Conservation (phyloP, 2,888 invertebrate genomes). For the Metopia argyrocephala region DNA sequence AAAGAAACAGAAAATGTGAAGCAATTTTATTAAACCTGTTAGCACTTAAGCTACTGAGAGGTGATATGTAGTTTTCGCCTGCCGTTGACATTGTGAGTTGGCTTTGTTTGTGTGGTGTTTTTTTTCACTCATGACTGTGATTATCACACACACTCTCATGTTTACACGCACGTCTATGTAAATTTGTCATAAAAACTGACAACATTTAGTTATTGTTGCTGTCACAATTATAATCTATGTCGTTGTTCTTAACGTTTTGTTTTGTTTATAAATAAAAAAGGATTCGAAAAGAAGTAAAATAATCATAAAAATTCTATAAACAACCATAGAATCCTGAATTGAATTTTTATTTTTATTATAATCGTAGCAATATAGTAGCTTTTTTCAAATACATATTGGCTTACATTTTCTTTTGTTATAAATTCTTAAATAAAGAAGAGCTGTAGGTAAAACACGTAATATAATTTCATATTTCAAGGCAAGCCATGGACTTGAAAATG, state of each 20-base stretch:
- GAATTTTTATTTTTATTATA: conserved; percentile 75
- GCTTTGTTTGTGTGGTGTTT: background rate
- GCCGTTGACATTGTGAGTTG: conserved; percentile 19
- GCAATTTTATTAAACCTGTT: conserved; percentile 2
- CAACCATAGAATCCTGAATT: conserved; percentile 74
- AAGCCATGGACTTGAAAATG: too few relatives aligned
- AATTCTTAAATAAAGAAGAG: too few relatives aligned
- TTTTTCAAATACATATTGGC: conserved; percentile 66
- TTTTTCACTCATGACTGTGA: conserved; percentile 51
- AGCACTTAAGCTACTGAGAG: background rate
- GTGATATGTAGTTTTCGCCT: background rate
- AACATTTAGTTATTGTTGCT: conserved; percentile 46
- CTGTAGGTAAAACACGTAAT: too few relatives aligned
- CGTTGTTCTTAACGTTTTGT: background rate
- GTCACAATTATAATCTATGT: conserved; percentile 2
- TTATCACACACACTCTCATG: conserved; percentile 46
- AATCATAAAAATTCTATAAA: conserved; percentile 75
- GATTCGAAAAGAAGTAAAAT: conserved; percentile 73
- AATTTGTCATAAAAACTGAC: conserved; percentile 68
- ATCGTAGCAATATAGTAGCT: conserved; percentile 70
- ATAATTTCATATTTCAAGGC: too few relatives aligned
- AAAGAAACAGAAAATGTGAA: background rate
- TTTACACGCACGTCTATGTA: conserved; percentile 69
- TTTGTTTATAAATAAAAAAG: background rate
- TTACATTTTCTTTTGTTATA: background rate